A percentile compares a stretch with the other conserved stretches of the same genome.
These are phyloP conservation scores for Capreolus pygargus DNA, from an alignment of 2,113 vertebrate species.

Conservation along the genomic window DNA sequence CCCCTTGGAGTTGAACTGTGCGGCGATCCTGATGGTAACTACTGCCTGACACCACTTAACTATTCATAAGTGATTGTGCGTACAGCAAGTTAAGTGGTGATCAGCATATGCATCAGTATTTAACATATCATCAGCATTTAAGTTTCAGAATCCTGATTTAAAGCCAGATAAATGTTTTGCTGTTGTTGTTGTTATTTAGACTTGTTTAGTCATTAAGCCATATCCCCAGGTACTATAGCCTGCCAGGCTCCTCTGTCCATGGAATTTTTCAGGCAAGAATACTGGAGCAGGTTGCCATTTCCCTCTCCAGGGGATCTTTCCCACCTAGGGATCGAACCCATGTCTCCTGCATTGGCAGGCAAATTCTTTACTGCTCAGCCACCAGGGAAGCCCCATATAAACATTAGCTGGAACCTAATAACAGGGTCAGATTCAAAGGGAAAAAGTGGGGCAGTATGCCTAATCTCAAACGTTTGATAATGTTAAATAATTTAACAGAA, in stretches of 20 bases:
- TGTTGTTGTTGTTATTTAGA: background rate
- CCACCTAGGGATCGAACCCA: background rate
- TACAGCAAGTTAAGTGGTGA: background rate
- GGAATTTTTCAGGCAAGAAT: background rate
- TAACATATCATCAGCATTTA: background rate
- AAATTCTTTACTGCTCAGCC: background rate
- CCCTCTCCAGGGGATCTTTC: background rate
- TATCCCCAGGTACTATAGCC: background rate
- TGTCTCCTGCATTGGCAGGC: background rate
- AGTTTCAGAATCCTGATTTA: background rate
- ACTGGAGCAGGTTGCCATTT: background rate
- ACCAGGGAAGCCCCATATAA: background rate
- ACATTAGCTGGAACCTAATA: background rate
- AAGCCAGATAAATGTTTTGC: background rate
- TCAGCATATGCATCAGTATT: background rate
- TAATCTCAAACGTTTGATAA: background rate
- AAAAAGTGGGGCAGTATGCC: background rate
- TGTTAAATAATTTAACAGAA: conserved; percentile 18
- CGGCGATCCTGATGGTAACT: background rate
- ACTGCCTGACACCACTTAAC: background rate
- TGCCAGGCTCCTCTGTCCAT: background rate
- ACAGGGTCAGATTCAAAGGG: background rate
- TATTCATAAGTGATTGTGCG: background rate
- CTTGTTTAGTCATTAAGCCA: background rate
- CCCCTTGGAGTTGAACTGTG: background rate